phyloP scores from a whole-genome alignment of 2,888 invertebrate species.

The Nomada hirtipes region DNA sequence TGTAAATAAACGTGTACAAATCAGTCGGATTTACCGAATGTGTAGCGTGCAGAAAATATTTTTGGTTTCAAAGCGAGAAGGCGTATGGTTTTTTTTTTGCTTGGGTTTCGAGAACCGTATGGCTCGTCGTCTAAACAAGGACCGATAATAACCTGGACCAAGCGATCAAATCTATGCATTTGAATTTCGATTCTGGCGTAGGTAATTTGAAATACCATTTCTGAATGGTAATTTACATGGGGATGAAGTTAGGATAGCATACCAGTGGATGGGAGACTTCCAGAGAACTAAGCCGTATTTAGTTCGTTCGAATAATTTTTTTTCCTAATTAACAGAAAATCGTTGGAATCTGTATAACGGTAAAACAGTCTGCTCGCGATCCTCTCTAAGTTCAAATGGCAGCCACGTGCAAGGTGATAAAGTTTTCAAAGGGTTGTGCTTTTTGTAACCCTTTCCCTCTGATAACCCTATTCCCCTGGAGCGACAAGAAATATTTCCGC shows the following conservation, averaged over 20 bases:
- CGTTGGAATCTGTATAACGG: too few relatives aligned
- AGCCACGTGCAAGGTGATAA: constrained; percentile 23
- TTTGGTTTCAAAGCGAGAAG: not conserved
- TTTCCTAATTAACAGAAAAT: too few relatives aligned
- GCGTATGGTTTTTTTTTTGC: not conserved
- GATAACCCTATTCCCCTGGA: not conserved
- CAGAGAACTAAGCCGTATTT: too few relatives aligned
- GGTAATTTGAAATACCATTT: not conserved
- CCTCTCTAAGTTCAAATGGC: constrained; percentile 29
- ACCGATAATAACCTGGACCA: not conserved
- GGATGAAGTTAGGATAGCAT: too few relatives aligned
- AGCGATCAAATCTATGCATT: not conserved
- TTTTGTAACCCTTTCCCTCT: constrained; percentile 17
- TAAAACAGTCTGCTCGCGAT: not conserved
- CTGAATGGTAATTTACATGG: not conserved
- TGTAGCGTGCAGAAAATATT: not conserved
- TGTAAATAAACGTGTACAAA: constrained; percentile 20
- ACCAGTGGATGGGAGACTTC: too few relatives aligned
- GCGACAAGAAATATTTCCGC: constrained; percentile 1
- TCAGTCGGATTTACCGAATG: not conserved
- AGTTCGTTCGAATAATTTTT: too few relatives aligned
- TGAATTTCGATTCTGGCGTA: not conserved
- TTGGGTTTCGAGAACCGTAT: too few relatives aligned
- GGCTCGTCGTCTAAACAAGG: not conserved
- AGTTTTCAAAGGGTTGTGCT: not conserved